These are phyloP conservation scores for Poeciliopsis paucimaculata DNA, from an alignment of 2,797 vertebrate genomes.

Conservation along the genomic window DNA sequence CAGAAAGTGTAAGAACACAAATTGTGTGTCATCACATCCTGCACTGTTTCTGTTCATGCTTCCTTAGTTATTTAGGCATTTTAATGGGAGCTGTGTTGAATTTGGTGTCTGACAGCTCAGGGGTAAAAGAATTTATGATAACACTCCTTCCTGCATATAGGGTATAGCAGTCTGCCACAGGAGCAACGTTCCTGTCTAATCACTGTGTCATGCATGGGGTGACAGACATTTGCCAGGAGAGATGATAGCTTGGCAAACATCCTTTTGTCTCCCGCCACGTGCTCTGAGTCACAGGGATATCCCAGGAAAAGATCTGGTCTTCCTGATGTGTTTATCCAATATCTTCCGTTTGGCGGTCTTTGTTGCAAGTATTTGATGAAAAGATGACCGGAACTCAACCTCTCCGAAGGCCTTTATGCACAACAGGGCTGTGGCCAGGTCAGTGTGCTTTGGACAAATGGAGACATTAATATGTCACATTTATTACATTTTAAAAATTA, in stretches of 20 bases:
- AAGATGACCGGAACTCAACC: neutral
- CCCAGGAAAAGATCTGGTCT: neutral
- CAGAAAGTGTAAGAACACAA: neutral
- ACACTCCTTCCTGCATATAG: neutral
- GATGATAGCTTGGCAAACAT: slow-evolving; percentile 8
- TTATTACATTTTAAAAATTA: too few relatives aligned
- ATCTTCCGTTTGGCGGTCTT: neutral
- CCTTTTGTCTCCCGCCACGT: neutral
- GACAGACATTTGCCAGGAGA: slow-evolving; percentile 2
- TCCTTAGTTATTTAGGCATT: neutral
- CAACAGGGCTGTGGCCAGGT: too few relatives aligned
- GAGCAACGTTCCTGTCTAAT: neutral
- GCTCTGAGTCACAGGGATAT: neutral
- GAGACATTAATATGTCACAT: too few relatives aligned
- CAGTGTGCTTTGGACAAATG: too few relatives aligned
- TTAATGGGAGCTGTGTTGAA: neutral
- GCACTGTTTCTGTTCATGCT: neutral
- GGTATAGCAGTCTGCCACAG: neutral
- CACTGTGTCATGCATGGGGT: slow-evolving; percentile 4
- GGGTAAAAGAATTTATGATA: neutral
- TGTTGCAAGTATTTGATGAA: neutral
- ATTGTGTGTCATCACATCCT: neutral
- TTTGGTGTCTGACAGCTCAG: neutral
- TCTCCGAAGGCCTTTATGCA: neutral
- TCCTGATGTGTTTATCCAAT: neutral